phyloP scores from a whole-genome alignment of 2,888 invertebrate genomes.

The Parnassius smintheus region DNA sequence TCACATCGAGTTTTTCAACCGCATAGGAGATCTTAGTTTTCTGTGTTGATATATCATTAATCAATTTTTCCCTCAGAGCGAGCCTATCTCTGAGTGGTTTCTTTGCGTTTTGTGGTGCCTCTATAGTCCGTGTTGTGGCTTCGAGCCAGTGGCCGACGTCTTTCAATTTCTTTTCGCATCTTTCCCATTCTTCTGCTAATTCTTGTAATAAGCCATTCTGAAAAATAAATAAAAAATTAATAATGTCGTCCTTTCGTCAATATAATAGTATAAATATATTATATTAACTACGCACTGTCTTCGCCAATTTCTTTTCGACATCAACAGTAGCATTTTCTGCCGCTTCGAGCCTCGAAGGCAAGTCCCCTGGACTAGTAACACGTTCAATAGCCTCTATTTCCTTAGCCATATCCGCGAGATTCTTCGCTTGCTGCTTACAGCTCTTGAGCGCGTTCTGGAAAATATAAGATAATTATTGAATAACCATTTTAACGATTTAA shows the following conservation, averaged over 20 bases:
- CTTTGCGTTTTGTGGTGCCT: slow-evolving; percentile 91
- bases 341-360: slow-evolving; percentile 91
- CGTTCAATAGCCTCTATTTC: slow-evolving; percentile 92
- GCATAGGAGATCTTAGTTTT: slow-evolving; percentile 94
- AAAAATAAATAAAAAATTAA: slow-evolving; percentile 42
- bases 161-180: slow-evolving; percentile 96
- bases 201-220: slow-evolving; percentile 94
- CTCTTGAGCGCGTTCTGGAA: slow-evolving; percentile 91
- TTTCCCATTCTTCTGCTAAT: slow-evolving; percentile 96
- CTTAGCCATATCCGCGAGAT: slow-evolving; percentile 94
- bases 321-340: slow-evolving; percentile 93
- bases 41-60: slow-evolving; percentile 93
- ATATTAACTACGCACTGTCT: slow-evolving; percentile 84
- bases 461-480: slow-evolving; percentile 23
- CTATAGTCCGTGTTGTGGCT: slow-evolving; percentile 88
- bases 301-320: slow-evolving; percentile 91
- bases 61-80: slow-evolving; percentile 90
- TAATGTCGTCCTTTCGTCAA: too few relatives aligned
- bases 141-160: slow-evolving; percentile 95
- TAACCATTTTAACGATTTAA: background rate
- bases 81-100: slow-evolving; percentile 93
- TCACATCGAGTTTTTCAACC: slow-evolving; percentile 93
- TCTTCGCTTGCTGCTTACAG: slow-evolving; percentile 92
- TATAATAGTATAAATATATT: background rate
- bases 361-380: slow-evolving; percentile 91